These are phyloP conservation scores for Lepidochrysops patricia DNA, from an alignment of 2,888 invertebrate genomes.

Conservation along the genomic window DNA sequence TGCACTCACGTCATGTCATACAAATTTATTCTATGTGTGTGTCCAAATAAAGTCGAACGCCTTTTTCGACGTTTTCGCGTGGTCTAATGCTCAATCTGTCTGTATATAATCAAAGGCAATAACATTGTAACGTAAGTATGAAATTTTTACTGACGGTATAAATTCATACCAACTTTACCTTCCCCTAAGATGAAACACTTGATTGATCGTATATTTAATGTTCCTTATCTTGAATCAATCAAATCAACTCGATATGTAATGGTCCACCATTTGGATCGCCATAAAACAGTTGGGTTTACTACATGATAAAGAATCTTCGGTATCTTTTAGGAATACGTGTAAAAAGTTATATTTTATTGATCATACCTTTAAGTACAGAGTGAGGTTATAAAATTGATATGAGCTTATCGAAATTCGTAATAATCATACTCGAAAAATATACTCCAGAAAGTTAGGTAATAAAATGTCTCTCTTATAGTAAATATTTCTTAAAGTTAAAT, in stretches of 20 bases:
- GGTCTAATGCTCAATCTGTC: no score
- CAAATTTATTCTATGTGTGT: no score
- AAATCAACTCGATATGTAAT: slow-evolving; percentile 5
- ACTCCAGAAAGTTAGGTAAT: no score
- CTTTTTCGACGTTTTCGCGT: no score
- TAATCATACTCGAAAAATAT: background rate
- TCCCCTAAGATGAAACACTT: background rate
- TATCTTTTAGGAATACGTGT: background rate
- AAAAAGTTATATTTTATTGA: slow-evolving; percentile 4
- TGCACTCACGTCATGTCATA: no score
- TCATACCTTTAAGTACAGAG: background rate
- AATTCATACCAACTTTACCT: background rate
- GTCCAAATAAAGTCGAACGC: no score
- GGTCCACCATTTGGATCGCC: background rate
- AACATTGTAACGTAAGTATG: background rate
- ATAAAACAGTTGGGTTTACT: slow-evolving; percentile 5
- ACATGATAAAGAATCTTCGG: background rate
- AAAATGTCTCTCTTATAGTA: no score
- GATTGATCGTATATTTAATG: slow-evolving; percentile 5
- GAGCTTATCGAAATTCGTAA: background rate
- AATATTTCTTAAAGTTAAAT: no score
- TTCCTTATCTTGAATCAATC: slow-evolving; percentile 11
- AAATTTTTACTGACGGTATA: background rate
- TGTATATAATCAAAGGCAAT: background rate
- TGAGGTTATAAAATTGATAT: background rate